These are phyloP conservation scores for Netelia inedita DNA, from an alignment of 2,888 invertebrate genomes.

Conservation along the genomic window DNA sequence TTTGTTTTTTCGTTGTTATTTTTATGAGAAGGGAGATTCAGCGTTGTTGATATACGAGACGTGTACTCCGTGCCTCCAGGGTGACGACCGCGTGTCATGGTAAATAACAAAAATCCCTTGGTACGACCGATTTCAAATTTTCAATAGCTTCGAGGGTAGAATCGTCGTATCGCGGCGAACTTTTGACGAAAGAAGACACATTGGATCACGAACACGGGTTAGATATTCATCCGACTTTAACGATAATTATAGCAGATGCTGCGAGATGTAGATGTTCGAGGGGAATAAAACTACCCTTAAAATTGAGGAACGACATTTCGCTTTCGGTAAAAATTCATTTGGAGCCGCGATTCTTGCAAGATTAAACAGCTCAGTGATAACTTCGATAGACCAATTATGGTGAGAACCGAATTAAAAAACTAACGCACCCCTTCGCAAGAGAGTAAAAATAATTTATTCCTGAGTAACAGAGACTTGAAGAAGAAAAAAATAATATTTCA, in stretches of 20 bases:
- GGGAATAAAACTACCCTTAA: not conserved
- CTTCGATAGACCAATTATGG: not conserved
- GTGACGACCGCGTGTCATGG: slow-evolving; percentile 10
- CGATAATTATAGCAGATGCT: not conserved
- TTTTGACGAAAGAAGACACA: slow-evolving; percentile 54
- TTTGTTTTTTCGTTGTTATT: too few relatives aligned
- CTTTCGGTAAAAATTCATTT: not conserved
- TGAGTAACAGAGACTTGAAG: too few relatives aligned
- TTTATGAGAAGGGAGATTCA: not conserved
- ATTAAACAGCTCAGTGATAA: not conserved
- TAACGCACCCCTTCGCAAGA: slow-evolving; percentile 19
- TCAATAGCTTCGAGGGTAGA: slow-evolving; percentile 47
- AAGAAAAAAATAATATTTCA: too few relatives aligned
- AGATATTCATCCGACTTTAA: not conserved
- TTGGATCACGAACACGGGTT: slow-evolving; percentile 56
- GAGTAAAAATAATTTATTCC: too few relatives aligned
- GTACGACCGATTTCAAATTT: slow-evolving; percentile 72
- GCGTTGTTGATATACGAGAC: slow-evolving; percentile 15
- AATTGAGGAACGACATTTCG: not conserved
- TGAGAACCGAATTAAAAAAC: not conserved
- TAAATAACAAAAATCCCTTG: slow-evolving; percentile 8
- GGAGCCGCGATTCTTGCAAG: not conserved
- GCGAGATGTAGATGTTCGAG: not conserved
- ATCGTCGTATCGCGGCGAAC: slow-evolving; percentile 17
- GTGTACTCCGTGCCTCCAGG: slow-evolving; percentile 5